A percentile compares a stretch with the other conserved stretches of the same genome.
Evolutionary conservation across 2,113 vertebrate species (phyloP).

Genomic region (Tyto alba): DNA sequence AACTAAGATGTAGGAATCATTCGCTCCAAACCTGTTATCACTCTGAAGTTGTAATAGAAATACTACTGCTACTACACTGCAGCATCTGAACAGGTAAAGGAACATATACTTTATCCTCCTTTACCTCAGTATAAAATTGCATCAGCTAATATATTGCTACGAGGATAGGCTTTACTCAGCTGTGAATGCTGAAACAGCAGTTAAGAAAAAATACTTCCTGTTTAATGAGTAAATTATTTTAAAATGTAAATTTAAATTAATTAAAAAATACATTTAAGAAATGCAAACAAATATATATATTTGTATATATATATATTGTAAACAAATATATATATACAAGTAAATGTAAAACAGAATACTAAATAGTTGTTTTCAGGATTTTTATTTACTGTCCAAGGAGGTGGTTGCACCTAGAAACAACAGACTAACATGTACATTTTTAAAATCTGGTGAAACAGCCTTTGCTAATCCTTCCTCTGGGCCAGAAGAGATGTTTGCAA

Average conservation of each 20-base stretch:
- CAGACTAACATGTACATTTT: fast-evolving
- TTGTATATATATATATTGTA: too few relatives aligned
- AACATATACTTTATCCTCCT: neutral
- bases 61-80: neutral
- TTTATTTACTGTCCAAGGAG: neutral
- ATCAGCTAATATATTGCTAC: neutral
- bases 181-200: neutral
- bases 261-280: neutral
- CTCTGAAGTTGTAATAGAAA: neutral
- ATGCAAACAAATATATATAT: too few relatives aligned
- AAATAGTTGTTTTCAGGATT: neutral
- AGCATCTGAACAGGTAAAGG: neutral
- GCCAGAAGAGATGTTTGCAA: neutral
- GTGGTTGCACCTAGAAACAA: neutral
- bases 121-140: neutral
- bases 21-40: neutral
- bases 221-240: neutral
- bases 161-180: neutral
- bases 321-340: too few relatives aligned
- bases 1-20: neutral
- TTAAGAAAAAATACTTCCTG: neutral
- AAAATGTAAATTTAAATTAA: too few relatives aligned
- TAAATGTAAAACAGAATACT: neutral
- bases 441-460: neutral
- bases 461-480: neutral